phyloP scores from a whole-genome alignment of 2,113 vertebrate species.

The Varanus komodoensis region DNA sequence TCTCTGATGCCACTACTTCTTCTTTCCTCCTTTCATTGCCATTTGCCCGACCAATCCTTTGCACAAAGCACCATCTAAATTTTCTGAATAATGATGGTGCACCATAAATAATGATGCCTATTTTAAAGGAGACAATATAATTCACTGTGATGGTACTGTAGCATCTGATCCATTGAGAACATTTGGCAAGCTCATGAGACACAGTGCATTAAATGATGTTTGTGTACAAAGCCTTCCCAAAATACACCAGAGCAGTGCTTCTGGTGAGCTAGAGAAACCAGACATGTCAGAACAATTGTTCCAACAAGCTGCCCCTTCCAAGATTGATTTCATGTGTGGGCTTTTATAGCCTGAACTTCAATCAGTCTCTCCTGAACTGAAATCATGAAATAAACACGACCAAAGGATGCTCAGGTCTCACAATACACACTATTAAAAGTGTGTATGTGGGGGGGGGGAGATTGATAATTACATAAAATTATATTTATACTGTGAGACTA shows the following conservation, averaged over 20 bases:
- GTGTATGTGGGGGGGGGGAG: neutral
- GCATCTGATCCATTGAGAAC: constrained; percentile 25
- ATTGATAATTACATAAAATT: neutral
- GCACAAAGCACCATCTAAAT: neutral
- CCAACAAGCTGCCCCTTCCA: neutral
- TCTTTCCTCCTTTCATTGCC: neutral
- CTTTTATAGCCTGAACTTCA: constrained; percentile 7
- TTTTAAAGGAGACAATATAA: neutral
- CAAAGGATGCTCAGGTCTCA: neutral
- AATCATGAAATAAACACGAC: constrained; percentile 48
- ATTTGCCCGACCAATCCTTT: neutral
- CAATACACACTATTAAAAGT: constrained; percentile 16
- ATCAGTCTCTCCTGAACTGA: constrained; percentile 23
- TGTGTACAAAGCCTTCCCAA: constrained; percentile 29
- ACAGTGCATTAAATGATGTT: neutral
- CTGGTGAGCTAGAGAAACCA: constrained; percentile 16
- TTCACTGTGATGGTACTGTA: neutral
- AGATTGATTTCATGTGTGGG: neutral
- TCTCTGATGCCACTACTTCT: neutral
- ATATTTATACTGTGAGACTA: constrained; percentile 42
- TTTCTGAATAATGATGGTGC: constrained; percentile 4
- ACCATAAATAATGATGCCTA: neutral
- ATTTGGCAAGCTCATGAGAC: constrained; percentile 18
- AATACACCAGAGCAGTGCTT: neutral
- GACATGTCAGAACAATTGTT: neutral